Conservation (phyloP, 1,140 invertebrate genomes). For the Drosophila tropicalis region DNA sequence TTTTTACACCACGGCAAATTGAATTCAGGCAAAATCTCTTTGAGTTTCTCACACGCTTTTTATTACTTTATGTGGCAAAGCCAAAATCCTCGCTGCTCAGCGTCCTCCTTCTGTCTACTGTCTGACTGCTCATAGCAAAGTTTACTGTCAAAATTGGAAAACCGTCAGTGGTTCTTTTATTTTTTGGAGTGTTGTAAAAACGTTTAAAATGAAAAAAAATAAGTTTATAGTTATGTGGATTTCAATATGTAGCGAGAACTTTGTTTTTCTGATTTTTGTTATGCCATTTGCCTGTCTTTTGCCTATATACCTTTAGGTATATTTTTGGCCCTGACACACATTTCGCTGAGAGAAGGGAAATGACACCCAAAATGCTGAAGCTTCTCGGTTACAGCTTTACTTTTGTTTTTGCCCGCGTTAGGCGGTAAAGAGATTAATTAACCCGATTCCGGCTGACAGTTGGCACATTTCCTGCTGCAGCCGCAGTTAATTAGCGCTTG, state of each 20-base stretch:
- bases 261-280: slow-evolving; percentile 46
- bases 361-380: slow-evolving; percentile 59
- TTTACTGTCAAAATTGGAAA: slow-evolving; percentile 63
- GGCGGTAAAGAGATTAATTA: slow-evolving; percentile 78
- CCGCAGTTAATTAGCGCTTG: slow-evolving; percentile 64
- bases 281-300: background rate
- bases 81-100: slow-evolving; percentile 27
- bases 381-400: slow-evolving; percentile 36
- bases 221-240: slow-evolving; percentile 41
- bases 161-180: slow-evolving; percentile 27
- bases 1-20: slow-evolving; percentile 52
- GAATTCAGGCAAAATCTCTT: slow-evolving; percentile 74
- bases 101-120: background rate
- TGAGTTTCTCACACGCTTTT: slow-evolving; percentile 67
- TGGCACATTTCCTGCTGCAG: slow-evolving; percentile 66
- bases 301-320: background rate
- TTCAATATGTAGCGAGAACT: slow-evolving; percentile 31
- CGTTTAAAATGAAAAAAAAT: slow-evolving; percentile 19
- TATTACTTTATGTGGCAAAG: slow-evolving; percentile 73
- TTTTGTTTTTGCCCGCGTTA: slow-evolving; percentile 23
- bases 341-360: slow-evolving; percentile 54
- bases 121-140: slow-evolving; percentile 22
- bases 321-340: slow-evolving; percentile 60
- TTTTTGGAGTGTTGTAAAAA: too few relatives aligned
- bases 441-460: slow-evolving; percentile 71